These are phyloP conservation scores for Drosophila kanapiae DNA, from an alignment of 1,140 invertebrate species.

Conservation along the genomic window DNA sequence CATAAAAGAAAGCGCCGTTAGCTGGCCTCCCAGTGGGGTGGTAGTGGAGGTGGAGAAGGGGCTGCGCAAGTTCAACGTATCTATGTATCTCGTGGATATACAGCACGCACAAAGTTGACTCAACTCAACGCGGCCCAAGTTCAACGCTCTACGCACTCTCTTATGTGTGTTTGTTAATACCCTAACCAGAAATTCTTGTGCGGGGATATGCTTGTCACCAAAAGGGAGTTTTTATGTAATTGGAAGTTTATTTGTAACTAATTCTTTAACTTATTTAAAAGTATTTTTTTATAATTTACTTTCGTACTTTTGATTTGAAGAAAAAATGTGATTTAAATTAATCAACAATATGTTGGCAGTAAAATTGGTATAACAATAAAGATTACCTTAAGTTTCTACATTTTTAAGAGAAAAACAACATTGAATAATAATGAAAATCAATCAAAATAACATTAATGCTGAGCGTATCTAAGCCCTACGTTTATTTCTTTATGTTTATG, in stretches of 20 bases:
- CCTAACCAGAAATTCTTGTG: not conserved
- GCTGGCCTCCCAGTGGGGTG: slow-evolving; percentile 26
- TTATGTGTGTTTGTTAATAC: slow-evolving; percentile 34
- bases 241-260: not conserved
- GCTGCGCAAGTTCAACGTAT: slow-evolving; percentile 65
- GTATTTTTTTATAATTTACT: not conserved
- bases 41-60: not conserved
- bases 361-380: too few relatives aligned
- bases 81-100: slow-evolving; percentile 69
- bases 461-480: too few relatives aligned
- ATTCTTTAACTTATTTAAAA: not conserved
- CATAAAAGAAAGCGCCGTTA: slow-evolving; percentile 71
- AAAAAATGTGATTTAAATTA: not conserved
- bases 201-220: not conserved
- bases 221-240: not conserved
- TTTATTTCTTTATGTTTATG: too few relatives aligned
- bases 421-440: too few relatives aligned
- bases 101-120: slow-evolving; percentile 73
- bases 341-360: not conserved
- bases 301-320: not conserved
- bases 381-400: too few relatives aligned
- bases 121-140: slow-evolving; percentile 59
- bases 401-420: too few relatives aligned
- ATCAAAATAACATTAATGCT: too few relatives aligned
- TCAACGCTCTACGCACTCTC: slow-evolving; percentile 68